Conservation (phyloP, 1,140 invertebrate genomes). For the Stratiolaelaps scimitus region DNA sequence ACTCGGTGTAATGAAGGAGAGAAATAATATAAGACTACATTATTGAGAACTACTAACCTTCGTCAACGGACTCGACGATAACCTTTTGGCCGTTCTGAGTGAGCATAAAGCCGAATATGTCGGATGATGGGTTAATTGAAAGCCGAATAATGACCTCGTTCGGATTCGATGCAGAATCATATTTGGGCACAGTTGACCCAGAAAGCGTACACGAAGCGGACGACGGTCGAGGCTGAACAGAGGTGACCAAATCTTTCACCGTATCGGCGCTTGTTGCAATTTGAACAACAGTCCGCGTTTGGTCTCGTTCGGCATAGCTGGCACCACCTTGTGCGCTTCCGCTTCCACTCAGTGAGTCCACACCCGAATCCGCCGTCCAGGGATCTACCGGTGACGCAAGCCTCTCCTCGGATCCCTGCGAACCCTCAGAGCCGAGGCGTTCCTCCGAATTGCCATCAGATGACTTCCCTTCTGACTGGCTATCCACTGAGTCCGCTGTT, state of each 20-base stretch:
- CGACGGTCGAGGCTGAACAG: not conserved
- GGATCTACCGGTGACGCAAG: not conserved
- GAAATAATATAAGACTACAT: not conserved
- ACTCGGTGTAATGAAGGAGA: too few relatives aligned
- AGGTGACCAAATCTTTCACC: not conserved
- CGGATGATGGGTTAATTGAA: conserved; percentile 19
- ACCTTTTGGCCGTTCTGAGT: conserved; percentile 28
- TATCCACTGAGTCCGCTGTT: conserved; percentile 18
- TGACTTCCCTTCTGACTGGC: conserved; percentile 12
- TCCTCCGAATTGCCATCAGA: conserved; percentile 10
- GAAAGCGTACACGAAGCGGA: not conserved
- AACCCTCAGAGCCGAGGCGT: not conserved
- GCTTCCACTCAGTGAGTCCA: conserved; percentile 14
- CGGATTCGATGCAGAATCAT: not conserved
- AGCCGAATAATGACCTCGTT: conserved; percentile 24
- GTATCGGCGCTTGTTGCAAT: not conserved
- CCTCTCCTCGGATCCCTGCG: conserved; percentile 11
- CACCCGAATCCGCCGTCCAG: conserved; percentile 20
- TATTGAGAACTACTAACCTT: conserved; percentile 7
- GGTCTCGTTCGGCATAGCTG: too few relatives aligned
- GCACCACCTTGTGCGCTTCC: too few relatives aligned
- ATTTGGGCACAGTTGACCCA: too few relatives aligned
- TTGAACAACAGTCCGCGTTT: not conserved
- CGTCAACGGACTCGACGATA: conserved; percentile 20
- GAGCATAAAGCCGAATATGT: conserved; percentile 17